Evolutionary conservation across 2,797 vertebrate genomes (phyloP).

Genomic region (Sebastes hubbsi): DNA sequence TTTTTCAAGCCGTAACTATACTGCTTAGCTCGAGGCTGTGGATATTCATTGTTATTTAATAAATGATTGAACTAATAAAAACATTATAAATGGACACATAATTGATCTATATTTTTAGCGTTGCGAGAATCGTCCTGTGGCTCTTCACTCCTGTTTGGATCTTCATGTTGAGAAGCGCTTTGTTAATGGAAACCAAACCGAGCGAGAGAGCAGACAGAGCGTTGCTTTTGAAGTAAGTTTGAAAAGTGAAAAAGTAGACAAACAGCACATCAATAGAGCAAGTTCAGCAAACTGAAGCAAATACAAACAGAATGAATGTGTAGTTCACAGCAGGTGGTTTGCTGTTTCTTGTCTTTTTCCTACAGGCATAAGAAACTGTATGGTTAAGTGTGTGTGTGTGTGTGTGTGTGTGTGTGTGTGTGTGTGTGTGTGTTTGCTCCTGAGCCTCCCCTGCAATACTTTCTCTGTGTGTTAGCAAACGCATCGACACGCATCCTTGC

Average conservation of each 20-base stretch:
- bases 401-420: conserved; percentile 22
- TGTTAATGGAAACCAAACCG: conserved; percentile 16
- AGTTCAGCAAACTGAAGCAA: conserved; percentile 66
- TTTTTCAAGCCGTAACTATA: not conserved
- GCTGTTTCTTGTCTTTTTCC: conserved; percentile 60
- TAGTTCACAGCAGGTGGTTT: conserved; percentile 74
- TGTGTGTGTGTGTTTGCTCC: conserved; percentile 17
- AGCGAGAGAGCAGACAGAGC: conserved; percentile 31
- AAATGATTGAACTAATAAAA: too few species aligned
- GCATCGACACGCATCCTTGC: conserved; percentile 54
- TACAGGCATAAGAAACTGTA: conserved; percentile 75
- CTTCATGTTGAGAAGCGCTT: conserved; percentile 4
- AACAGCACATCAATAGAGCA: conserved; percentile 68
- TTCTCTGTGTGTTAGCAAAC: conserved; percentile 52
- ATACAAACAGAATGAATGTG: conserved; percentile 69
- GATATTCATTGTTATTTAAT: not conserved
- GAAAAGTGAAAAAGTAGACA: conserved; percentile 62
- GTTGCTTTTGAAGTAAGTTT: conserved; percentile 66
- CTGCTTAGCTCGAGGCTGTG: too few species aligned
- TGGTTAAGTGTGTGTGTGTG: conserved; percentile 30
- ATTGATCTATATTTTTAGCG: not conserved
- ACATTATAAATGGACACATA: not conserved
- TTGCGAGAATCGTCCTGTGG: not conserved
- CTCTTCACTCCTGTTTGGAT: not conserved
- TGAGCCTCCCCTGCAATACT: conserved; percentile 33